Percentiles rank a stretch among this genome's conserved stretches.
These are phyloP conservation scores for Oedothorax gibbosus DNA, from an alignment of 1,140 invertebrate genomes.

Conservation along the genomic window DNA sequence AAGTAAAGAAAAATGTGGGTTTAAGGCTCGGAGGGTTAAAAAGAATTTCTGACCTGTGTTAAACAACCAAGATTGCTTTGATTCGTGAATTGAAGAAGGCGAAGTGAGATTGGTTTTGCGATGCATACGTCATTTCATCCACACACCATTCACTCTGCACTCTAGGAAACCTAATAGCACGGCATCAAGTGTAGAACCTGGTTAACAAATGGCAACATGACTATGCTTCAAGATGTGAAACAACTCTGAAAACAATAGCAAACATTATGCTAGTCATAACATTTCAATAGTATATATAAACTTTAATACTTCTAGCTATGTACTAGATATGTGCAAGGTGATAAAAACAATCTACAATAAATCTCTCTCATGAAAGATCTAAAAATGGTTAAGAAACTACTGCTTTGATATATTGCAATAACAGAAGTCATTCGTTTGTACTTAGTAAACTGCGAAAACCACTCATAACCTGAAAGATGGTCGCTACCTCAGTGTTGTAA, in stretches of 20 bases:
- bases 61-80: too few species aligned
- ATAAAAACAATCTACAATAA: slow-evolving; percentile 59
- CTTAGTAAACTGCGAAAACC: slow-evolving; percentile 60
- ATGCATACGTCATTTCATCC: slow-evolving; percentile 4
- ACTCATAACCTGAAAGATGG: slow-evolving; percentile 44
- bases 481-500: slow-evolving; percentile 58
- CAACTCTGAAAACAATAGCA: slow-evolving; percentile 59
- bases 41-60: too few species aligned
- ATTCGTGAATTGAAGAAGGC: too few species aligned
- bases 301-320: slow-evolving; percentile 60
- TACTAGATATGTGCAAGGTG: slow-evolving; percentile 61
- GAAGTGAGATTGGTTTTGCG: not conserved
- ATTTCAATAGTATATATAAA: slow-evolving; percentile 59
- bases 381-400: slow-evolving; percentile 59
- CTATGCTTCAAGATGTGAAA: slow-evolving; percentile 56
- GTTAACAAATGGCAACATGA: slow-evolving; percentile 57
- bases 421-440: slow-evolving; percentile 61
- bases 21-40: too few species aligned
- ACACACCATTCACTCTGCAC: slow-evolving; percentile 18
- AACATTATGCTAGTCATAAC: slow-evolving; percentile 58
- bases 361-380: slow-evolving; percentile 56
- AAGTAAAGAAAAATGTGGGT: too few species aligned
- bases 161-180: slow-evolving; percentile 46
- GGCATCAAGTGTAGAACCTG: slow-evolving; percentile 38
- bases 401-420: slow-evolving; percentile 60